Evolutionary conservation across 2,888 invertebrate genomes (phyloP).

Genomic region (Noctua pronuba): DNA sequence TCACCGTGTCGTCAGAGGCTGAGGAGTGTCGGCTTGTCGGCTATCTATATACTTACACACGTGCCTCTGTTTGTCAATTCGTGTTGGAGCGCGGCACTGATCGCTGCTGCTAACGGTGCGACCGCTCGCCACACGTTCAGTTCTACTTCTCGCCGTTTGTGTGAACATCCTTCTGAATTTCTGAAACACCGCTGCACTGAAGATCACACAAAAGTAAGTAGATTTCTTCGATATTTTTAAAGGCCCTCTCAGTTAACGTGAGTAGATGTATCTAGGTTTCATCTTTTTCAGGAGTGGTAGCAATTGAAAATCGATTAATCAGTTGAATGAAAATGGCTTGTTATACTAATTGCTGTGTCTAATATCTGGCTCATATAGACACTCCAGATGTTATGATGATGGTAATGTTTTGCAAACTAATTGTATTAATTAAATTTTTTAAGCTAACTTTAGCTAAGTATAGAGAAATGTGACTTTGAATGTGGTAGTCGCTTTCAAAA

Average conservation of each 20-base stretch:
- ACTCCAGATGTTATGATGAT: not conserved
- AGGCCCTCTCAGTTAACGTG: not conserved
- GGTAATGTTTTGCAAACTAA: not conserved
- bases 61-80: constrained; percentile 72
- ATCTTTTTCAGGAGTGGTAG: not conserved
- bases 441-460: not conserved
- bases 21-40: constrained; percentile 57
- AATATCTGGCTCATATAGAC: not conserved
- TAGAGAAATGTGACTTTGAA: not conserved
- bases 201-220: constrained; percentile 63
- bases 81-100: constrained; percentile 78
- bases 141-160: constrained; percentile 71
- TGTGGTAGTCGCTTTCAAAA: not conserved
- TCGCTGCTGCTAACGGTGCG: constrained; percentile 72
- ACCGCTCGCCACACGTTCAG: constrained; percentile 44
- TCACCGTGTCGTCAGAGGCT: constrained; percentile 66
- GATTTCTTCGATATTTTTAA: not conserved
- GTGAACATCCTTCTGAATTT: constrained; percentile 55
- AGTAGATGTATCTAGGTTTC: not conserved
- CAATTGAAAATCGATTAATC: constrained; percentile 13
- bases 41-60: constrained; percentile 69
- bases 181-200: constrained; percentile 27
- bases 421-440: not conserved
- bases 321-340: constrained; percentile 3
- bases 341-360: not conserved